Conservation (phyloP, 2,797 vertebrate species). For the Cheirogaleus major region DNA sequence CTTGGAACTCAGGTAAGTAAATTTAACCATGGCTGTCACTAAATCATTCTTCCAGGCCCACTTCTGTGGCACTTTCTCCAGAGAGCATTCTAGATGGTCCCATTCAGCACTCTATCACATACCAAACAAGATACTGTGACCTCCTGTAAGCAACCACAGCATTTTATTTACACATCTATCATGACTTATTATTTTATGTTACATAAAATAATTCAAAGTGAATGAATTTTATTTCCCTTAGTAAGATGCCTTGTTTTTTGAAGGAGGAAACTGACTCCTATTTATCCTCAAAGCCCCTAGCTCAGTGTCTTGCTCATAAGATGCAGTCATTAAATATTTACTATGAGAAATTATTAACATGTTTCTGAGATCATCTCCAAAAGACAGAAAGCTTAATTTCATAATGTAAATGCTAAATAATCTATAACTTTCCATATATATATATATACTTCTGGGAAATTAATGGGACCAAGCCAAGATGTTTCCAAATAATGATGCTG, state of each 20-base stretch:
- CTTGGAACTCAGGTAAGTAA: background rate
- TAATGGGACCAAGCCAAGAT: background rate
- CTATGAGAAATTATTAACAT: background rate
- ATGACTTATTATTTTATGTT: background rate
- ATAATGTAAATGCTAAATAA: background rate
- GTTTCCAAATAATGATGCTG: background rate
- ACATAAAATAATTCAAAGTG: background rate
- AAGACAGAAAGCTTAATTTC: background rate
- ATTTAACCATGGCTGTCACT: background rate
- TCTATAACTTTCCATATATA: background rate
- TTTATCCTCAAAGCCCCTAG: background rate
- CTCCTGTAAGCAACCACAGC: background rate
- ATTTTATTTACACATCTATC: background rate
- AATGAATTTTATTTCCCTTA: background rate
- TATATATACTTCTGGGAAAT: background rate
- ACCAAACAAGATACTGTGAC: background rate
- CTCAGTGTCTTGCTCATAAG: background rate
- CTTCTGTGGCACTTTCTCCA: too few species aligned
- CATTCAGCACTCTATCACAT: accelerated
- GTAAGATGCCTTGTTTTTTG: background rate
- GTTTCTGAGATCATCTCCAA: conserved; percentile 13
- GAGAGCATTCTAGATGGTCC: background rate
- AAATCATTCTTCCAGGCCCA: background rate
- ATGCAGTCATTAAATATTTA: background rate
- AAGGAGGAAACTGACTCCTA: background rate